These are phyloP conservation scores for Carcina quercana DNA, from an alignment of 2,888 invertebrate genomes.

Conservation along the genomic window DNA sequence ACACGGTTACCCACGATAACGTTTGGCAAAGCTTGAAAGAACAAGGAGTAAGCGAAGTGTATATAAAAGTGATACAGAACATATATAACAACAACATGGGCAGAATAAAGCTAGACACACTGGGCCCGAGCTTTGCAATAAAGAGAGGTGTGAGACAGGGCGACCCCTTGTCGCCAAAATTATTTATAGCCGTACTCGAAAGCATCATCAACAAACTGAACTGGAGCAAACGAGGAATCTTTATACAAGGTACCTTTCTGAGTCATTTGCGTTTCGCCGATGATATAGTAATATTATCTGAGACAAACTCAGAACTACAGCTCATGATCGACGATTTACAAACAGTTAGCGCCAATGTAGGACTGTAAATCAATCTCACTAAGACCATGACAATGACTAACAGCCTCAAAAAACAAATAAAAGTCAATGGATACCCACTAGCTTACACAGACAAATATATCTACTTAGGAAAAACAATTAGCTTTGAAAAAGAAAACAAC, in stretches of 20 bases:
- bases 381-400: slow-evolving; percentile 2
- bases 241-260: slow-evolving; percentile 9
- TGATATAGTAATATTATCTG: slow-evolving; percentile 10
- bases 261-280: slow-evolving; percentile 13
- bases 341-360: not conserved
- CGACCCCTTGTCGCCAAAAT: slow-evolving; percentile 17
- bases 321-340: slow-evolving; percentile 9
- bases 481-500: slow-evolving; percentile 3
- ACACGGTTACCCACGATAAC: slow-evolving; percentile 14
- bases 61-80: slow-evolving; percentile 17
- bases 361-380: not conserved
- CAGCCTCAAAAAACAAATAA: not conserved
- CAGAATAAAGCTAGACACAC: slow-evolving; percentile 10
- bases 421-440: not conserved
- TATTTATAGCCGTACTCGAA: slow-evolving; percentile 14
- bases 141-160: not conserved
- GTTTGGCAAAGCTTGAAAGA: slow-evolving; percentile 15
- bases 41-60: slow-evolving; percentile 18
- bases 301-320: slow-evolving; percentile 4
- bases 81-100: slow-evolving; percentile 13
- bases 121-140: slow-evolving; percentile 10
- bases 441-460: slow-evolving; percentile 1
- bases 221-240: slow-evolving; percentile 12
- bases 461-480: slow-evolving; percentile 5
- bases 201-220: slow-evolving; percentile 10